These are phyloP conservation scores for Rattus norvegicus DNA, from an alignment of 2,113 vertebrate genomes.

Conservation along the genomic window GRCr8 NC_086036.1:2637501-2638000, in stretches of 20 bases:
- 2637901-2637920: not conserved
- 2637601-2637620: constrained; percentile 67
- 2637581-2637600: constrained; percentile 68
- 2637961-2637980: not conserved
- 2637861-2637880: no score
- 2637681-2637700: no score
- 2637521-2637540: constrained; percentile 66
- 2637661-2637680: not conserved
- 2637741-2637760: not conserved
- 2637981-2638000: not conserved
- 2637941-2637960: not conserved
- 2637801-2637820: not conserved
- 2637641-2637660: constrained; percentile 44
- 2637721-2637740: not conserved
- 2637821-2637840: not conserved
- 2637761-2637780: not conserved
- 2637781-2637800: not conserved
- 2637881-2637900: not conserved
- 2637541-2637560: constrained; percentile 71
- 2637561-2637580: constrained; percentile 54
- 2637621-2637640: not conserved
- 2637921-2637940: not conserved
- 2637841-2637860: no score
- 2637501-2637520: constrained; percentile 74
- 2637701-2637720: rapidly evolving